Evolutionary conservation across 1,140 invertebrate species (phyloP), one percentile per base, ranked within the genome.

Genomic region (Neomicropteryx cornuta): DNA sequence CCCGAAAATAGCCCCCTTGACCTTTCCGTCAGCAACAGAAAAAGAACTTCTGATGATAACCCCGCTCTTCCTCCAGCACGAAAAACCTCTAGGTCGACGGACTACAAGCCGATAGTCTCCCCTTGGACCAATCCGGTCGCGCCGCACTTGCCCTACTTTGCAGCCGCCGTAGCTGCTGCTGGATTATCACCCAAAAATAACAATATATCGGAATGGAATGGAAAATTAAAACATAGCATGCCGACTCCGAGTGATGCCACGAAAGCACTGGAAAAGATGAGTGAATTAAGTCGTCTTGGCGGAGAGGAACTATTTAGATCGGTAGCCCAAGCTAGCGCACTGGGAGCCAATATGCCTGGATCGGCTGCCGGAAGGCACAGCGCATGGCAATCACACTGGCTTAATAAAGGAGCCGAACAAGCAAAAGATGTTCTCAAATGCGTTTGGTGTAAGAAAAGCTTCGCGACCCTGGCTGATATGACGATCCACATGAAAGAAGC

Each of bases 401-500:
- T 93, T 3, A 93, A 90, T 55, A 91, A 92, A 52, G 88, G 88
- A 2, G 87, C 88, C 5, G 89, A 93, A 48, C 86, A 91, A 45
- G 89, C 87, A 2, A 88, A 90, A 63, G 90, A 94, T 53, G 89
- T 95, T 11, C 75, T 95, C 3, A 93, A 92, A 58, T 95, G 91
- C 60, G 90, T 95, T 3, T 94, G 89, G 87, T 95, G 91, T 58
- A 92, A 93, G 58, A 86, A 91, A 52, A 92, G 87, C 50, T 95
- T 94, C 51, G 81, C 85, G 13, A 87, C 84, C 21, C 56, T 95
- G 6, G 87, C 87, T 1, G 87, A 89, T 29, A 79, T 95, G 66
- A 93, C 89, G 1, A 79, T 84, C 13, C 91, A 95, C 58, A 95
- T 95, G 90, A 93, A 93, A 53, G 88, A 93, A 65, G 89, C 89